Evolutionary conservation across 2,888 invertebrate species (phyloP), one percentile per base, ranked within the genome.

Genomic region (Pseudanteris insignis): DNA sequence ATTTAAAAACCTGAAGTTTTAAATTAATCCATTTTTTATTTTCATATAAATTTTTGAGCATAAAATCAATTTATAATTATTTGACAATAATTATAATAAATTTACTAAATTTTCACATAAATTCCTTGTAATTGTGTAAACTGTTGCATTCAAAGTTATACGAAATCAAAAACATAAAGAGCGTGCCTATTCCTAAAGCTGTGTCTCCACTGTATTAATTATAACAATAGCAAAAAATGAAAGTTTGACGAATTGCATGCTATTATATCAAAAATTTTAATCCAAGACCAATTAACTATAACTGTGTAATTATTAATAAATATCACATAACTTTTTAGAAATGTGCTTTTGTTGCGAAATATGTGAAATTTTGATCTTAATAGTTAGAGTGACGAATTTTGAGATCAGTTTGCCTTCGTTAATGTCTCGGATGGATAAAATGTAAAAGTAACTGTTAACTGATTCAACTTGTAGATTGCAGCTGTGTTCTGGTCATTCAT

Each of bases 401-500:
- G 70, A 73, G 70, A 63, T 71, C 70, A 43, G 37, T 38, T 37
- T 47, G 40, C 36, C 18, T 41, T 47, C 12, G n/a, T 46, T 46
- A 7, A 28, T 47, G 18, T 47, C 15, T 24, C 24, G 8, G 26
- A 38, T 50, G 37, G 36, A 15, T 36, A 46, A 36, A 34, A 18
- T 37, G 25, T 50, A 48, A 55, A 48, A 54, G 68, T 75, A 70
- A 46, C 28, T 33, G 44, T 51, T 53, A 51, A 53, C 26, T 48
- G 37, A 43, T 50, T 67, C 72, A 67, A 53, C 69, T 70, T 66
- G 64, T 72, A 71, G 64, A 68, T 73, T 75, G 74, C 75, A 74
- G 74, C 73, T 63, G 72, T 69, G 67, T 71, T 74, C 68, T 70
- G 73, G 70, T 72, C 68, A 67, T 73, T 73, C 69, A 71, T 70